Evolutionary conservation across 2,888 invertebrate genomes (phyloP).

Genomic region (Crioceris asparagi): DNA sequence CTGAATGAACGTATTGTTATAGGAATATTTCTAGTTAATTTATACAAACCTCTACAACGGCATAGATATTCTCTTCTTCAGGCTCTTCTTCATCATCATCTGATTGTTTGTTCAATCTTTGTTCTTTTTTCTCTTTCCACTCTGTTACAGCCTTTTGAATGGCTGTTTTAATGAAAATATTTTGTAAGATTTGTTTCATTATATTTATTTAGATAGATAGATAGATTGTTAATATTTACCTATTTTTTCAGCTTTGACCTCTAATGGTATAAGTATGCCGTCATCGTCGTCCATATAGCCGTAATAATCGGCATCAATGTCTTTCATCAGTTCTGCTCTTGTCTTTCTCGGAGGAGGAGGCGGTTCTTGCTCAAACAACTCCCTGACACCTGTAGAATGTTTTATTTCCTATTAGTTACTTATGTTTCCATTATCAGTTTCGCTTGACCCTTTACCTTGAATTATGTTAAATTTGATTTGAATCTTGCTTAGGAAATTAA

Average conservation of each 20-base stretch:
- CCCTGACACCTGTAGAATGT: slow-evolving; percentile 69
- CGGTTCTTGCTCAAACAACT: slow-evolving; percentile 93
- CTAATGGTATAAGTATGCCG: slow-evolving; percentile 82
- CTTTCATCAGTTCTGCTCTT: slow-evolving; percentile 92
- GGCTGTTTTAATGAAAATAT: slow-evolving; percentile 32
- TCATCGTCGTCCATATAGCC: slow-evolving; percentile 99
- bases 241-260: slow-evolving; percentile 66
- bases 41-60: slow-evolving; percentile 40
- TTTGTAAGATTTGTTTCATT: background rate
- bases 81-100: slow-evolving; percentile 50
- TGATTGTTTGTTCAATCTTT: slow-evolving; percentile 41
- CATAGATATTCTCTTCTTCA: slow-evolving; percentile 65
- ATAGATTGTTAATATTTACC: slow-evolving; percentile 35
- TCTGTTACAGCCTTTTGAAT: slow-evolving; percentile 52
- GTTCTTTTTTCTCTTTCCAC: slow-evolving; percentile 58
- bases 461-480: no score
- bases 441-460: no score
- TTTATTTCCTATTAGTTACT: no score
- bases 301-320: slow-evolving; percentile 98
- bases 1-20: background rate
- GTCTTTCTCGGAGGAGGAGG: slow-evolving; percentile 84
- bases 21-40: slow-evolving; percentile 1
- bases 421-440: no score
- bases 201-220: background rate
- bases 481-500: no score